Base-by-base conservation (phyloP, 2,113 vertebrate species). In the Mus pahari region DNA sequence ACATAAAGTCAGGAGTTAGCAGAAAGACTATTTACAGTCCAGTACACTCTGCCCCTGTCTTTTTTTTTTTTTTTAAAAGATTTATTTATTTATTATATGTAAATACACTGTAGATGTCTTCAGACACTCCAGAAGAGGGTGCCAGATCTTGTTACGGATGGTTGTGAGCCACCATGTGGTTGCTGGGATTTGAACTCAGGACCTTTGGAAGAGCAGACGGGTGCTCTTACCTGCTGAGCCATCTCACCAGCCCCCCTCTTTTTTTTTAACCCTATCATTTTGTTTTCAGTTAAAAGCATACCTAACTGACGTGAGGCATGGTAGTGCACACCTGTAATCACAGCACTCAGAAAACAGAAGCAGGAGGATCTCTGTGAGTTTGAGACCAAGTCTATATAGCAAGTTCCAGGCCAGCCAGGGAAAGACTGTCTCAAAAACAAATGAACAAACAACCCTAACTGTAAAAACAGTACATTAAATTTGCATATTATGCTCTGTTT, bases 241-340 rank as follows among this genome's bases (percentile, higher is more conserved):
- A n/a, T n/a, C n/a, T n/a, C n/a, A n/a, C n/a, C n/a, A n/a, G n/a
- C n/a, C n/a, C n/a, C n/a, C n/a, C n/a, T n/a, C n/a, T n/a, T n/a
- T 94, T 16, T 92, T 92, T 79, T 64, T 24, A 82, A 83, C 81
- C 81, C 81, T 53, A 74, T 78, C 66, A 92, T 42, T 19, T 83
- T 13, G 78, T 19, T 81, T 70, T 50, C 89, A 91, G 64, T 92
- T 88, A 92, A 48, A 97, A 94, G 68, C 7, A 89, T 39, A 62
- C 4, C n/a, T 77, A 96, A 83, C 55, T 83, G 55, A 83, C 42
- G 39, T 39, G 8, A 3, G 24, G 55, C 7, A 28, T 42, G 58
- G n/a, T 31, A 42, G 7, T 83, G n/a, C 20, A 83, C 1, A 2
- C 55, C 81, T 83, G 16, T 83, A 83, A 84, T 84, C 58, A 39